Base-by-base conservation (phyloP, 2,797 vertebrate species). In the Staurois parvus region DNA sequence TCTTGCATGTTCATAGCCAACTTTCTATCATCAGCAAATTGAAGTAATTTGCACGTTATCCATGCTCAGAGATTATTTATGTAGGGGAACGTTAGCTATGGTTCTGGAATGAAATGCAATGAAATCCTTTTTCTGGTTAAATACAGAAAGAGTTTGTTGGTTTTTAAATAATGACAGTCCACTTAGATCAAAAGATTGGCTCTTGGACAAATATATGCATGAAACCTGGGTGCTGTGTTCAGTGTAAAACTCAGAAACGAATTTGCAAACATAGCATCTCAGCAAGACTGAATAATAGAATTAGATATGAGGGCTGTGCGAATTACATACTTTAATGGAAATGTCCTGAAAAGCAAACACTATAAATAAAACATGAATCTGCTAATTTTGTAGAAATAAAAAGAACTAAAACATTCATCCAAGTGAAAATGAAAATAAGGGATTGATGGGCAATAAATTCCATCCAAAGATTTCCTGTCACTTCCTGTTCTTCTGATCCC, bases 21-120 rank as follows among this genome's bases (percentile, higher is more conserved):
- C 37, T 83, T 86, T 87, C 85, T 87, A 87, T 87, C 85, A 87
- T 87, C 85, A 83, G 85, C 81, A 83, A 87, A 83, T 87, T 83
- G 73, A 74, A 87, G 75, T 81, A 87, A 87, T 87, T 87, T 87
- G 80, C 85, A 72, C 79, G 76, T 83, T 83, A 87, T 79, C 72
- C 76, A 79, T 87, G 80, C 80, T 83, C 67, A 68, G 59, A 83
- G 81, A 87, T 83, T 87, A 87, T 87, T 87, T 87, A 83, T 83
- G 69, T 83, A 78, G 75, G 81, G 64, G 68, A 83, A 79, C 17
- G 48, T 79, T 73, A 86, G 81, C 42, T 83, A 73, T 26, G 42
- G 67, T 78, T 81, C 34, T 78, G 34, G 69, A 78, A 52, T 64
- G 32, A 79, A 83, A 83, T 79, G 42, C 67, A 78, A 52, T 64